Percentiles rank a stretch among this genome's conserved stretches.
Evolutionary conservation across 2,113 vertebrate species (phyloP).

Genomic region (Erpornis zantholeuca): DNA sequence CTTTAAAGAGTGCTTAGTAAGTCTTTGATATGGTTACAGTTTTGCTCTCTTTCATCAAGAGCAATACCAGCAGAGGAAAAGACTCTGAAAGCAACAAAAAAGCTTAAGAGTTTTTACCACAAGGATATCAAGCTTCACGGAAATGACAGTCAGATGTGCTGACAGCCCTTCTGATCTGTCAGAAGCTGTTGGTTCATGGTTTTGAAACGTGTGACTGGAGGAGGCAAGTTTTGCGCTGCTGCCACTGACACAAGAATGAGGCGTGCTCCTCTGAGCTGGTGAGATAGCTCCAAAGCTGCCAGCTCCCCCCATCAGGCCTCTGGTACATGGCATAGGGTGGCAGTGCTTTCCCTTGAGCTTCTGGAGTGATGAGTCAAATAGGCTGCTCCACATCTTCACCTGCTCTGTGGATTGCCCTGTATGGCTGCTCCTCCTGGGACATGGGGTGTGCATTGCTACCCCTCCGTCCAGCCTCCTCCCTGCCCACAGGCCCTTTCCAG

Average conservation of each 20-base stretch:
- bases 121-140: not conserved
- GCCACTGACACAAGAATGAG: not conserved
- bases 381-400: not conserved
- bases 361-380: not conserved
- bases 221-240: not conserved
- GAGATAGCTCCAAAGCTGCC: not conserved
- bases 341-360: not conserved
- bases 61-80: not conserved
- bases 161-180: not conserved
- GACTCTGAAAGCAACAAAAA: not conserved
- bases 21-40: constrained; percentile 23
- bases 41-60: not conserved
- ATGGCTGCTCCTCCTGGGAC: not conserved
- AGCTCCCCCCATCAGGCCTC: not conserved
- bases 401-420: not conserved
- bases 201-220: constrained; percentile 9
- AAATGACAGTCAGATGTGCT: constrained; percentile 9
- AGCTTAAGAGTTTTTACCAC: not conserved
- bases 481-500: not conserved
- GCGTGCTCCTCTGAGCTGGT: not conserved
- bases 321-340: not conserved
- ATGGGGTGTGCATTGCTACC: not conserved
- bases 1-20: constrained; percentile 59
- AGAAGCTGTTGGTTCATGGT: not conserved
- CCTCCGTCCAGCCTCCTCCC: fast-evolving